Percentiles rank a stretch among this genome's conserved stretches.
phyloP scores from a whole-genome alignment of 1,140 invertebrate species.

The Bicyclus anynana region DNA sequence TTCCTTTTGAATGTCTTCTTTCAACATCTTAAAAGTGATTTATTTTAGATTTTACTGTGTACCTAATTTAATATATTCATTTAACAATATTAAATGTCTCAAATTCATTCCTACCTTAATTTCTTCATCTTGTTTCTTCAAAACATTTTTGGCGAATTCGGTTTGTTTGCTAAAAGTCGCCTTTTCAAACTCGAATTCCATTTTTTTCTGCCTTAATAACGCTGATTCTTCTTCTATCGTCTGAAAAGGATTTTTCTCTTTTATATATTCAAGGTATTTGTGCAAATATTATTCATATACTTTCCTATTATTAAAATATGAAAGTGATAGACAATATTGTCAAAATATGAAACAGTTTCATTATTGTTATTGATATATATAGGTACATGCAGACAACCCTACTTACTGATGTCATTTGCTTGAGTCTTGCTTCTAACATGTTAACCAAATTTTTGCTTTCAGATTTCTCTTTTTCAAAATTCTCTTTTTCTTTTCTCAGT shows the following conservation, averaged over 20 bases:
- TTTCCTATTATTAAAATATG: too few relatives aligned
- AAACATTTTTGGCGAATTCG: slow-evolving; percentile 67
- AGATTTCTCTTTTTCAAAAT: slow-evolving; percentile 58
- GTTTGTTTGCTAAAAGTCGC: slow-evolving; percentile 68
- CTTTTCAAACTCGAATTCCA: slow-evolving; percentile 73
- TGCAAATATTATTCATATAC: too few relatives aligned
- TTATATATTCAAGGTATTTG: background rate
- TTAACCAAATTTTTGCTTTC: slow-evolving; percentile 56
- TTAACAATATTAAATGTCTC: background rate
- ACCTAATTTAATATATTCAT: background rate
- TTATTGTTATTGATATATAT: slow-evolving; percentile 41
- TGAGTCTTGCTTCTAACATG: slow-evolving; percentile 57
- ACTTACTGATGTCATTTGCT: slow-evolving; percentile 61
- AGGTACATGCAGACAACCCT: too few relatives aligned
- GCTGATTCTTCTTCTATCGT: slow-evolving; percentile 68
- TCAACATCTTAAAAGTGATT: slow-evolving; percentile 42
- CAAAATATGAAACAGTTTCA: background rate
- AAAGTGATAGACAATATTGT: too few relatives aligned
- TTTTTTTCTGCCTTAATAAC: slow-evolving; percentile 60
- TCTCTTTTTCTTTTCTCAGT: slow-evolving; percentile 54
- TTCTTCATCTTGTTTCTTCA: slow-evolving; percentile 69
- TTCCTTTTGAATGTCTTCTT: slow-evolving; percentile 64
- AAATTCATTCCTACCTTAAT: slow-evolving; percentile 43
- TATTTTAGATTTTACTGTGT: background rate
- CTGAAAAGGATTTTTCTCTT: slow-evolving; percentile 26